Evolutionary conservation across 2,797 vertebrate species (phyloP).

Genomic region (Siniperca obscura): DNA sequence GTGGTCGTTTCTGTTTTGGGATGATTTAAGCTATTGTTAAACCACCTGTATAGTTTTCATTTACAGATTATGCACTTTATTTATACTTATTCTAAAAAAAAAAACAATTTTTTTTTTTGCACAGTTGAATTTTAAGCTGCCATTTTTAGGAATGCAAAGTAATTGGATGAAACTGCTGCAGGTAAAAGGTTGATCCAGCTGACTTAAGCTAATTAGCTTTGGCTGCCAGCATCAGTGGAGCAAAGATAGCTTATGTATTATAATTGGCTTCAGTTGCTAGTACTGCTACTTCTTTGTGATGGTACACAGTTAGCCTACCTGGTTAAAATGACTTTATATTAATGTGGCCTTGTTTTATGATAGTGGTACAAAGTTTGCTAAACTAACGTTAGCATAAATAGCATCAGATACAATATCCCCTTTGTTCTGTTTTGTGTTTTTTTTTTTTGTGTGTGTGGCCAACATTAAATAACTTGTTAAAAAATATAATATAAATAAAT

Average conservation of each 20-base stretch:
- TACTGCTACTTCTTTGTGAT: too few species aligned
- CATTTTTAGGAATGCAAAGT: not conserved
- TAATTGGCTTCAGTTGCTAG: constrained; percentile 9
- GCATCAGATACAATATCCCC: not conserved
- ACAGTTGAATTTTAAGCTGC: not conserved
- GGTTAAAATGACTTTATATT: not conserved
- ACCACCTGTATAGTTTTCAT: not conserved
- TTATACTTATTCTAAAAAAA: not conserved
- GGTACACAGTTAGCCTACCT: not conserved
- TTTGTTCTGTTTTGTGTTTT: not conserved
- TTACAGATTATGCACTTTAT: not conserved
- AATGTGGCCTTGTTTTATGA: not conserved
- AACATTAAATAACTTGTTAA: not conserved
- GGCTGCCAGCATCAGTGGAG: constrained; percentile 7
- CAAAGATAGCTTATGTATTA: too few species aligned
- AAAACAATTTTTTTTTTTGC: too few species aligned
- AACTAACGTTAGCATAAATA: not conserved
- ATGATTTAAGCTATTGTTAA: too few species aligned
- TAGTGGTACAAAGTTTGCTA: not conserved
- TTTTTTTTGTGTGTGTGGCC: not conserved
- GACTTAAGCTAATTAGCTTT: constrained; percentile 22
- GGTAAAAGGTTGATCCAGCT: constrained; percentile 17
- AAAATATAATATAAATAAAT: too few species aligned
- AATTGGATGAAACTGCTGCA: constrained; percentile 11
- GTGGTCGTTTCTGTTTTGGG: too few species aligned